Evolutionary conservation across 2,888 invertebrate species (phyloP).

Genomic region (Trissolcus brochymenae): DNA sequence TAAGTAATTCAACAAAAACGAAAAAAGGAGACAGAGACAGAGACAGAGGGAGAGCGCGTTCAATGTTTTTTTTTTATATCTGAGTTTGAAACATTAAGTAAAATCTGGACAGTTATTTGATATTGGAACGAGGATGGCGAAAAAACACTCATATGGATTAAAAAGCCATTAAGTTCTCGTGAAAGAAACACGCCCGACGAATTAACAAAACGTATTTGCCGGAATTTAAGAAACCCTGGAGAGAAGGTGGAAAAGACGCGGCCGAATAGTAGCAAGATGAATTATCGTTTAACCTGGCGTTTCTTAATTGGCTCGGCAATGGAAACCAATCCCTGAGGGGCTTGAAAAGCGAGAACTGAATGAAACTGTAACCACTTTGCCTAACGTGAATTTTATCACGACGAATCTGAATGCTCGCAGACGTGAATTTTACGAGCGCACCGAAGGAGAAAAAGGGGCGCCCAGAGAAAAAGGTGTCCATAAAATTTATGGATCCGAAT

Average conservation of each 20-base stretch:
- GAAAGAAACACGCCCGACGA: slow-evolving; percentile 34
- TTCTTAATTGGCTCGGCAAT: slow-evolving; percentile 67
- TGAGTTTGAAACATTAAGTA: too few species aligned
- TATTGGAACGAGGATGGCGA: neutral
- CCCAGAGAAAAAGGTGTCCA: slow-evolving; percentile 58
- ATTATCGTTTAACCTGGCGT: slow-evolving; percentile 65
- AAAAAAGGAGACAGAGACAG: too few species aligned
- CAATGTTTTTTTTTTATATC: too few species aligned
- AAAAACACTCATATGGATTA: neutral
- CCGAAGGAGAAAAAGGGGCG: slow-evolving; percentile 53
- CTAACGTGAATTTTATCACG: slow-evolving; percentile 67
- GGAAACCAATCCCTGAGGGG: slow-evolving; percentile 53
- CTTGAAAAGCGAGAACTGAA: slow-evolving; percentile 59
- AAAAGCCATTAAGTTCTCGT: slow-evolving; percentile 16
- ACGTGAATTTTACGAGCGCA: slow-evolving; percentile 66
- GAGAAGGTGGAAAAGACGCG: slow-evolving; percentile 39
- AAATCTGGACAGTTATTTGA: neutral
- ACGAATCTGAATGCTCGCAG: slow-evolving; percentile 62
- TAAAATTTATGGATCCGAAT: slow-evolving; percentile 63
- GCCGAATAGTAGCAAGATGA: slow-evolving; percentile 59
- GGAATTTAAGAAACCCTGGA: slow-evolving; percentile 48
- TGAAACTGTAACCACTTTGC: slow-evolving; percentile 65
- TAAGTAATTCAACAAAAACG: too few species aligned
- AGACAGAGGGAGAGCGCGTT: too few species aligned
- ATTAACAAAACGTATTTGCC: slow-evolving; percentile 39